These are phyloP conservation scores for Ophiodon elongatus DNA, from an alignment of 2,113 vertebrate genomes.

Conservation along the genomic window DNA sequence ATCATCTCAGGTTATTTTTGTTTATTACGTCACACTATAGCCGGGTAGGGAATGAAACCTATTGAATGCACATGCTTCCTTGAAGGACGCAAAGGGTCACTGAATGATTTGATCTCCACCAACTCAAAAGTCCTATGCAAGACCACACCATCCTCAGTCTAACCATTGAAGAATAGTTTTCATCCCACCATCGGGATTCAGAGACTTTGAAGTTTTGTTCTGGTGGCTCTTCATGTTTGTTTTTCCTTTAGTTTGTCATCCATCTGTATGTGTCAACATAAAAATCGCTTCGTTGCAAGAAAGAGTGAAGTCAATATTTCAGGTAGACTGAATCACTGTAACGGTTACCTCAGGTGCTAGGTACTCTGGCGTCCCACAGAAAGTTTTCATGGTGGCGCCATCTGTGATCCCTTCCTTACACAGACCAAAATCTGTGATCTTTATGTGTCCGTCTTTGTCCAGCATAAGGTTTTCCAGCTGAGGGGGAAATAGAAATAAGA, in stretches of 20 bases:
- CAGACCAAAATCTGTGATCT: slow-evolving; percentile 95
- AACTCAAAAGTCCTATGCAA: not conserved
- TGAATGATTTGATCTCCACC: not conserved
- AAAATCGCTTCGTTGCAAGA: not conserved
- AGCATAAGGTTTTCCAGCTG: slow-evolving; percentile 97
- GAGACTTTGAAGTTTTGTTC: not conserved
- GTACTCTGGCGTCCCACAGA: slow-evolving; percentile 95
- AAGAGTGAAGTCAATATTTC: not conserved
- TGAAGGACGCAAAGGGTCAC: not conserved
- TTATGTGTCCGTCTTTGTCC: slow-evolving; percentile 96
- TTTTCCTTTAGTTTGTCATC: slow-evolving; percentile 7
- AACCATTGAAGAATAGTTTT: not conserved
- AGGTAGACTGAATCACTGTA: not conserved
- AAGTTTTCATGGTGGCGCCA: slow-evolving; percentile 95
- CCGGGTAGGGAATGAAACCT: not conserved
- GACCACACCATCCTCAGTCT: not conserved
- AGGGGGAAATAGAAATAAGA: slow-evolving; percentile 1
- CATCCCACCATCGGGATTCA: not conserved
- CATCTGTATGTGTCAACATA: not conserved
- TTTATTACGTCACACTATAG: not conserved
- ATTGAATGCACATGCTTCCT: slow-evolving; percentile 3
- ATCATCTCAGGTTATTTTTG: not conserved
- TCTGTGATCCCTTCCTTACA: slow-evolving; percentile 96
- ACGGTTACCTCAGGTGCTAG: slow-evolving; percentile 91
- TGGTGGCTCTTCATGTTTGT: not conserved